phyloP scores from a whole-genome alignment of 2,797 vertebrate species.

The Corythornis leucogaster region DNA sequence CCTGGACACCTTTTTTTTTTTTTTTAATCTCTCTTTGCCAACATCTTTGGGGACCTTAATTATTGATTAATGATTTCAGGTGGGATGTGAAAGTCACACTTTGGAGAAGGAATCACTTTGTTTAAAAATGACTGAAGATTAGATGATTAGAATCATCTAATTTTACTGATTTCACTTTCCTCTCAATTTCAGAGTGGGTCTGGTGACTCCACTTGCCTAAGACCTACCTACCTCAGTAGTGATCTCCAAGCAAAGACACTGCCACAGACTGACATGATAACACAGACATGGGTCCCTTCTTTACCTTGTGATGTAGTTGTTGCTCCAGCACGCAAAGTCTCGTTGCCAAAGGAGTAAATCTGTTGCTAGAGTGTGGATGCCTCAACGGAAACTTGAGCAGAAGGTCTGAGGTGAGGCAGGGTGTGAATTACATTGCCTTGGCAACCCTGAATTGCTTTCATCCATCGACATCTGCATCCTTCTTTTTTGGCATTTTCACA shows the following conservation, averaged over 20 bases:
- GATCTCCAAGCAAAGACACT: background rate
- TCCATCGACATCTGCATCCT: background rate
- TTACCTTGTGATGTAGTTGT: background rate
- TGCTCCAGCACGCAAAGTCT: background rate
- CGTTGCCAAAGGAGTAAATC: background rate
- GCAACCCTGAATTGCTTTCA: constrained; percentile 4
- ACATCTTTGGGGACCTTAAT: background rate
- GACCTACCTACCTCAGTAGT: background rate
- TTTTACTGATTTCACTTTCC: background rate
- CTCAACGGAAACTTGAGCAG: background rate
- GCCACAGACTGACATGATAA: background rate
- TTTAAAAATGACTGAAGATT: background rate
- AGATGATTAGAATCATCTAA: background rate
- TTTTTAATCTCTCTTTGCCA: background rate
- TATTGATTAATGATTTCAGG: background rate
- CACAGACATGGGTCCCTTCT: background rate
- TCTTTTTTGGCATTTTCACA: constrained; percentile 11
- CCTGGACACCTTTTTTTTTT: background rate
- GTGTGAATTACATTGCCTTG: background rate
- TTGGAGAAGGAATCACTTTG: background rate
- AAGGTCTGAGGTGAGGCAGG: background rate
- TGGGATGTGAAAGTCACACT: background rate
- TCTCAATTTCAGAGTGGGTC: background rate
- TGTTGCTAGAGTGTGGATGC: background rate
- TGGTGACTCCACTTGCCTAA: background rate